phyloP scores from a whole-genome alignment of 2,113 vertebrate genomes.

The Gallinago undulata region DNA sequence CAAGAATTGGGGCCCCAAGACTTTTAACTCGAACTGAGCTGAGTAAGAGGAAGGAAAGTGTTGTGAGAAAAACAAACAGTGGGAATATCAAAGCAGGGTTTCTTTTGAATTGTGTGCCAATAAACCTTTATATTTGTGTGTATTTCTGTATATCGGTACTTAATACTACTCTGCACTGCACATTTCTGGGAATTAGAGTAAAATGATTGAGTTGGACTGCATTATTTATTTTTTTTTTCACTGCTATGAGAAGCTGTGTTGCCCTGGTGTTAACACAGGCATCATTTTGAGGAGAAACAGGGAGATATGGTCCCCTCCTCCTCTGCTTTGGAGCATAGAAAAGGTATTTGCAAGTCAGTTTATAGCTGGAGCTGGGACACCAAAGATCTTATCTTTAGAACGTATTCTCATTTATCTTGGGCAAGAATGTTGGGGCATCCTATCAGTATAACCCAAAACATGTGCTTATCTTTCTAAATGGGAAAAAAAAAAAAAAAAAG shows the following conservation, averaged over 20 bases:
- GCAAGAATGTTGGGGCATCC: neutral
- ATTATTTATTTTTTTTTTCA: neutral
- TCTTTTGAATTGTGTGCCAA: neutral
- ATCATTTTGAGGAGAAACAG: neutral
- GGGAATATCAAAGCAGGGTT: neutral
- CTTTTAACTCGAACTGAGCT: neutral
- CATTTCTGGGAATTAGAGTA: neutral
- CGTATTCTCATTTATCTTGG: fast-evolving
- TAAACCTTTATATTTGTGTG: neutral
- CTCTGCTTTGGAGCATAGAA: neutral
- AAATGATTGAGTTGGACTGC: neutral
- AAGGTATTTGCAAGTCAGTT: neutral
- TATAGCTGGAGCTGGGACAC: neutral
- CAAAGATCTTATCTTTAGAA: neutral
- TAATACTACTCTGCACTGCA: neutral
- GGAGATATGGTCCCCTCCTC: neutral
- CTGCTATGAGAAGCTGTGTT: neutral
- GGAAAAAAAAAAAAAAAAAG: neutral
- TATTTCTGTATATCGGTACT: neutral
- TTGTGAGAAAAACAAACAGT: neutral
- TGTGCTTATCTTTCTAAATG: neutral
- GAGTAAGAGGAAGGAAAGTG: neutral
- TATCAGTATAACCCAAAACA: neutral
- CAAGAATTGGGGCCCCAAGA: neutral
- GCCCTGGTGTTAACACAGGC: neutral